These are phyloP conservation scores for Cheilosia impressa DNA, from an alignment of 2,888 invertebrate species.

Conservation along the genomic window DNA sequence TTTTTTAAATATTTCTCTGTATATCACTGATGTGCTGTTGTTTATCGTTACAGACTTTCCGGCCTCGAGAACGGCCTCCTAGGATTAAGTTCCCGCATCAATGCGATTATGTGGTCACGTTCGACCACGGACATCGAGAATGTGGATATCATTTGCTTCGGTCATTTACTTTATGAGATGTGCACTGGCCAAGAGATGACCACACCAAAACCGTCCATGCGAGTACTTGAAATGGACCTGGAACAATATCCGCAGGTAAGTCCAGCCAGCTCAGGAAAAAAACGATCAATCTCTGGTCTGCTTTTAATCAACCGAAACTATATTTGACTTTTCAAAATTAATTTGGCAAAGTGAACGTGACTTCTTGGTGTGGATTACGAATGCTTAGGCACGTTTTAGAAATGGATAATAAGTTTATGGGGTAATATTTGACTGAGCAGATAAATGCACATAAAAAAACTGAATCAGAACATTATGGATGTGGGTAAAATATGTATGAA, in stretches of 20 bases:
- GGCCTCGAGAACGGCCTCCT: constrained; percentile 94
- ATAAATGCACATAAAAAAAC: too few species aligned
- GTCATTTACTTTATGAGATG: constrained; percentile 96
- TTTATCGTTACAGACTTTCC: constrained; percentile 86
- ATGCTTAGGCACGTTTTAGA: background rate
- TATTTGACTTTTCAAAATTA: background rate
- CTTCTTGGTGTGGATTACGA: background rate
- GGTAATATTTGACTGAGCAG: too few species aligned
- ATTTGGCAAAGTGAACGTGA: background rate
- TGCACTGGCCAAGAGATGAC: constrained; percentile 92
- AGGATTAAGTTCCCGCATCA: constrained; percentile 87
- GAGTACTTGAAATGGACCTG: constrained; percentile 89
- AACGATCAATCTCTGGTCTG: background rate
- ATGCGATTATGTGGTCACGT: constrained; percentile 85
- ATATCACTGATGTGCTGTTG: background rate
- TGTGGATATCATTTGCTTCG: constrained; percentile 90
- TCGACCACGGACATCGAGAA: constrained; percentile 84
- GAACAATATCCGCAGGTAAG: constrained; percentile 89
- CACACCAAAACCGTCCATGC: constrained; percentile 89
- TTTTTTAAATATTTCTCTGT: constrained; percentile 3
- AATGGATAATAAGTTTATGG: too few species aligned
- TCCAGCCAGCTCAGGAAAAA: background rate
- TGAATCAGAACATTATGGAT: too few species aligned
- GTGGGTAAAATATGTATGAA: too few species aligned
- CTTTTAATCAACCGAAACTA: constrained; percentile 4